Conservation (phyloP, 2,888 invertebrate species). For the Watsonalla cultraria region DNA sequence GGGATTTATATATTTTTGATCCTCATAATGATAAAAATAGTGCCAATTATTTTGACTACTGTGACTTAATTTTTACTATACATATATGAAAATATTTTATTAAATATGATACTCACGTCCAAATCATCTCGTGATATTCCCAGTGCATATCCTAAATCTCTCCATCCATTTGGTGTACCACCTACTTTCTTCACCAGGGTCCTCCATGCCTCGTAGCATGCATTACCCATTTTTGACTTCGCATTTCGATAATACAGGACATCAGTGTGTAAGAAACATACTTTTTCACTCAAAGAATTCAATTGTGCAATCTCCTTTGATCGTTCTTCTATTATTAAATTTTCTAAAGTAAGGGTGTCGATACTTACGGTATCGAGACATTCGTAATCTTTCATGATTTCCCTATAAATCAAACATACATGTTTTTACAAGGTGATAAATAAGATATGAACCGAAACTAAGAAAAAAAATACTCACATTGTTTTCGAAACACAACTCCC, state of each 20-base stretch:
- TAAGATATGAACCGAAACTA: background rate
- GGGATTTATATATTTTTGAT: too few species aligned
- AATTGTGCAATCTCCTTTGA: constrained; percentile 52
- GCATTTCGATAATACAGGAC: constrained; percentile 61
- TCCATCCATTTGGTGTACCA: constrained; percentile 62
- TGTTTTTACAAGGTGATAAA: background rate
- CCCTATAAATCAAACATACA: constrained; percentile 42
- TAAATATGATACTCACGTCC: constrained; percentile 46
- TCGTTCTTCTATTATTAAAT: constrained; percentile 52
- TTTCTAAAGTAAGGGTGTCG: constrained; percentile 58
- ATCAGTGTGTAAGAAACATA: constrained; percentile 57
- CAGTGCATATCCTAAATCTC: constrained; percentile 55
- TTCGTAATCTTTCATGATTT: constrained; percentile 39
- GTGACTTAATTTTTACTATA: too few species aligned
- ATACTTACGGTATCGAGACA: constrained; percentile 60
- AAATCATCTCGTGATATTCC: constrained; percentile 58
- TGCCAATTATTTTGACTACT: too few species aligned
- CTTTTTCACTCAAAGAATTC: constrained; percentile 56
- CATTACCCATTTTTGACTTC: constrained; percentile 52
- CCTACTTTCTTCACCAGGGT: constrained; percentile 58
- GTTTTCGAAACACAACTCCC: too few species aligned
- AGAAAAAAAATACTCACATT: too few species aligned
- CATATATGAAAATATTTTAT: too few species aligned
- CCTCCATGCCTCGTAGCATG: constrained; percentile 64
- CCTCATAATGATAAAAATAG: too few species aligned